Percentiles rank a stretch among this genome's conserved stretches.
Conservation (phyloP, 1,140 invertebrate genomes). For the Drosophila ficusphila region DNA sequence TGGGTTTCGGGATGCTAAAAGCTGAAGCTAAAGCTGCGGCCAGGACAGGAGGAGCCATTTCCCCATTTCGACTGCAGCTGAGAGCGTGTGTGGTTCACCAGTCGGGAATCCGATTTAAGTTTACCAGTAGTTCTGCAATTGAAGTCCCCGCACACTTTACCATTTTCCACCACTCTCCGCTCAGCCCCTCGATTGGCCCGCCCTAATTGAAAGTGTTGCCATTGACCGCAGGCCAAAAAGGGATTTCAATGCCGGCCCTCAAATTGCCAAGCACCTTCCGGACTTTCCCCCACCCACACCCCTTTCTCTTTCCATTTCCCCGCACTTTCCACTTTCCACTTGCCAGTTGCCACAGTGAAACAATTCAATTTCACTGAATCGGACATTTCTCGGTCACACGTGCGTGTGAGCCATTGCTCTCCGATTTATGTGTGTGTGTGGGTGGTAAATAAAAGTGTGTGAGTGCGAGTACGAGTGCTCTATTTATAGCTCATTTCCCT, state of each 20-base stretch:
- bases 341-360: not conserved
- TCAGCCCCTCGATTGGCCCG: conserved; percentile 10
- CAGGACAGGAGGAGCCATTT: too few relatives aligned
- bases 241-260: conserved; percentile 19
- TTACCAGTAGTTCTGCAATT: too few relatives aligned
- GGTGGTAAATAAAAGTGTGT: not conserved
- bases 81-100: not conserved
- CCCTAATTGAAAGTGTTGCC: conserved; percentile 47
- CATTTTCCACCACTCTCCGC: not conserved
- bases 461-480: conserved; percentile 5
- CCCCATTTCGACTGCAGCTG: not conserved
- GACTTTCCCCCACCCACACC: not conserved
- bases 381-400: conserved; percentile 37
- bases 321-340: not conserved
- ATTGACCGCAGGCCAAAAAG: conserved; percentile 39
- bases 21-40: not conserved
- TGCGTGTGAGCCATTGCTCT: conserved; percentile 13
- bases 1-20: not conserved
- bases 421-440: not conserved
- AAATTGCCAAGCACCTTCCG: conserved; percentile 12
- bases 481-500: conserved; percentile 33
- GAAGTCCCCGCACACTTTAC: not conserved
- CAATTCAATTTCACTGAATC: conserved; percentile 38
- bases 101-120: conserved; percentile 23
- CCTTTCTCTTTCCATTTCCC: not conserved